These are phyloP conservation scores for Notocelia uddmanniana DNA, from an alignment of 2,888 invertebrate genomes.

Conservation along the genomic window DNA sequence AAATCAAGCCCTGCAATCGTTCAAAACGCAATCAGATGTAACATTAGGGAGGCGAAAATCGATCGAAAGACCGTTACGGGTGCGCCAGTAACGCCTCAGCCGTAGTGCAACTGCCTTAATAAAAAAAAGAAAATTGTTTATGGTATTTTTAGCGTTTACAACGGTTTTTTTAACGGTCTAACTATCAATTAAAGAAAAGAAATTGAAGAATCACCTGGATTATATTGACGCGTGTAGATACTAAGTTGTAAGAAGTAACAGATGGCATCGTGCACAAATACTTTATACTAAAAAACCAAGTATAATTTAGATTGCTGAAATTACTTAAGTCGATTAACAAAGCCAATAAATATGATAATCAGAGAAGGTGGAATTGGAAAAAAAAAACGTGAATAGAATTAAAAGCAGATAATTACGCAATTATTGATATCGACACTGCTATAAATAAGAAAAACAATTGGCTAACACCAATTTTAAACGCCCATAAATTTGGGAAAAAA, in stretches of 20 bases:
- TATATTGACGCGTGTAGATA: neutral
- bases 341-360: constrained; percentile 30
- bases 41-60: constrained; percentile 39
- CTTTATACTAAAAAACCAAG: neutral
- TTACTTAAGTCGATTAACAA: neutral
- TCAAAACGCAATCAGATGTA: constrained; percentile 26
- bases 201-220: neutral
- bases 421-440: constrained; percentile 19
- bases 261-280: neutral
- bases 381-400: constrained; percentile 1
- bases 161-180: constrained; percentile 13
- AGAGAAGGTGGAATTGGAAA: neutral
- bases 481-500: constrained; percentile 25
- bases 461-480: constrained; percentile 1
- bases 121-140: constrained; percentile 15
- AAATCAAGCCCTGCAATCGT: constrained; percentile 22
- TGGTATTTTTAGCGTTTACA: neutral
- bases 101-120: constrained; percentile 33
- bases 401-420: constrained; percentile 9
- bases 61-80: constrained; percentile 46
- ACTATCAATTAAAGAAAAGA: neutral
- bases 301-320: constrained; percentile 1
- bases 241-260: neutral
- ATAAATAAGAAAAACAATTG: constrained; percentile 31
- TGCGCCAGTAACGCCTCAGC: constrained; percentile 30